Percentiles rank a stretch among this genome's conserved stretches.
phyloP scores from a whole-genome alignment of 2,113 vertebrate species.

The Tretioscincus oriximinensis region DNA sequence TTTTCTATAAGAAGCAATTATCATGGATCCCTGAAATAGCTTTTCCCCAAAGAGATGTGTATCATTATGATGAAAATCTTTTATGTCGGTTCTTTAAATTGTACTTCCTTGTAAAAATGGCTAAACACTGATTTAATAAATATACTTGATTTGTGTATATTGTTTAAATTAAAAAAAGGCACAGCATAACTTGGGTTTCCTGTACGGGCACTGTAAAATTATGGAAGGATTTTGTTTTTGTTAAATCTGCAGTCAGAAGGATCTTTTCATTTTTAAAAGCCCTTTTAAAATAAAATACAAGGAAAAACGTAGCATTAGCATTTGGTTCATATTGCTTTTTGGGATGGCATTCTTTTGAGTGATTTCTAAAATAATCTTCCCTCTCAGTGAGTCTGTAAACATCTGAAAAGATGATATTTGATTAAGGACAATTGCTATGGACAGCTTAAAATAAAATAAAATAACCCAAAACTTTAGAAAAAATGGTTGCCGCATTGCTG shows the following conservation, averaged over 20 bases:
- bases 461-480: constrained; percentile 39
- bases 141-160: constrained; percentile 65
- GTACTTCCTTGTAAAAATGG: constrained; percentile 69
- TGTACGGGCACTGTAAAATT: constrained; percentile 63
- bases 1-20: constrained; percentile 76
- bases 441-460: constrained; percentile 38
- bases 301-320: constrained; percentile 32
- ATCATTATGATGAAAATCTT: constrained; percentile 61
- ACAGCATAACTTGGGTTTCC: constrained; percentile 54
- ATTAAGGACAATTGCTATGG: constrained; percentile 50
- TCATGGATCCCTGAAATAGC: constrained; percentile 77
- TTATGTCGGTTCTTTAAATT: constrained; percentile 62
- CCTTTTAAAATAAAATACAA: constrained; percentile 21
- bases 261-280: constrained; percentile 42
- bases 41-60: constrained; percentile 68
- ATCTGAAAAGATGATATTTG: constrained; percentile 44
- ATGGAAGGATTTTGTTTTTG: constrained; percentile 38
- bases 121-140: constrained; percentile 68
- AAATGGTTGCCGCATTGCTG: constrained; percentile 49
- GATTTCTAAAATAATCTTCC: constrained; percentile 33
- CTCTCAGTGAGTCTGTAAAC: constrained; percentile 33
- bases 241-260: constrained; percentile 52
- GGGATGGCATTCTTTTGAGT: constrained; percentile 53
- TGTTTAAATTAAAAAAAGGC: constrained; percentile 65
- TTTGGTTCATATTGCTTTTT: constrained; percentile 51